Percentiles rank a stretch among this genome's conserved stretches.
Conservation (phyloP, 2,888 invertebrate species). For the Epinotia demarniana region DNA sequence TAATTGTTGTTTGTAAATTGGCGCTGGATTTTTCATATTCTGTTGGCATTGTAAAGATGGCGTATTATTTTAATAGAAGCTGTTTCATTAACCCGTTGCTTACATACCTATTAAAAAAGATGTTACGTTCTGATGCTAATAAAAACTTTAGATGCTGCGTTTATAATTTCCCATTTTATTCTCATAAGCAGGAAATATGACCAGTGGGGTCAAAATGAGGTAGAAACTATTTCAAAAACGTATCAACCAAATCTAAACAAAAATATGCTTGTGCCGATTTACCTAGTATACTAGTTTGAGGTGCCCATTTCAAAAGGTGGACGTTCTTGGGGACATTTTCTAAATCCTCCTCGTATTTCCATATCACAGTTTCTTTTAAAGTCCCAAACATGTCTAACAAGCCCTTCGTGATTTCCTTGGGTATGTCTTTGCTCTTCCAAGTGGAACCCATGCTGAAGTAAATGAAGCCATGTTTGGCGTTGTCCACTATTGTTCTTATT, state of each 20-base stretch:
- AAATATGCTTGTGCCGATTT: slow-evolving; percentile 27
- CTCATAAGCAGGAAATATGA: too few relatives aligned
- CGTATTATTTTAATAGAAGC: too few relatives aligned
- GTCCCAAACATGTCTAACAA: slow-evolving; percentile 62
- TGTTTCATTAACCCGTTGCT: too few relatives aligned
- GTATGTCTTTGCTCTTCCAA: slow-evolving; percentile 60
- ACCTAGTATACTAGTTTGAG: slow-evolving; percentile 72
- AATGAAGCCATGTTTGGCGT: slow-evolving; percentile 64
- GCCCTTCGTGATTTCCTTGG: slow-evolving; percentile 54
- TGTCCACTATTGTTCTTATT: slow-evolving; percentile 67
- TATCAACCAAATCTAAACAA: neutral
- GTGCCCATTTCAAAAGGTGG: slow-evolving; percentile 69
- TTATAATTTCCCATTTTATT: too few relatives aligned
- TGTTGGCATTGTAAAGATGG: too few relatives aligned
- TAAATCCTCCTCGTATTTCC: slow-evolving; percentile 70
- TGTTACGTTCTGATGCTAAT: too few relatives aligned
- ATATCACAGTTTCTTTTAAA: slow-evolving; percentile 68
- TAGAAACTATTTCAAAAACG: too few relatives aligned
- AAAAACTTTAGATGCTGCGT: too few relatives aligned
- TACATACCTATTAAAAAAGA: too few relatives aligned
- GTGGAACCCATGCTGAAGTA: slow-evolving; percentile 73
- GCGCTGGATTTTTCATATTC: too few relatives aligned
- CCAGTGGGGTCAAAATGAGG: too few relatives aligned
- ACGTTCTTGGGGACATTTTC: slow-evolving; percentile 64
- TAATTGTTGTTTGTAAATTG: too few relatives aligned